Evolutionary conservation across 2,888 invertebrate species (phyloP), one percentile per base, ranked within the genome.

Genomic region (Drosophila lacicola): DNA sequence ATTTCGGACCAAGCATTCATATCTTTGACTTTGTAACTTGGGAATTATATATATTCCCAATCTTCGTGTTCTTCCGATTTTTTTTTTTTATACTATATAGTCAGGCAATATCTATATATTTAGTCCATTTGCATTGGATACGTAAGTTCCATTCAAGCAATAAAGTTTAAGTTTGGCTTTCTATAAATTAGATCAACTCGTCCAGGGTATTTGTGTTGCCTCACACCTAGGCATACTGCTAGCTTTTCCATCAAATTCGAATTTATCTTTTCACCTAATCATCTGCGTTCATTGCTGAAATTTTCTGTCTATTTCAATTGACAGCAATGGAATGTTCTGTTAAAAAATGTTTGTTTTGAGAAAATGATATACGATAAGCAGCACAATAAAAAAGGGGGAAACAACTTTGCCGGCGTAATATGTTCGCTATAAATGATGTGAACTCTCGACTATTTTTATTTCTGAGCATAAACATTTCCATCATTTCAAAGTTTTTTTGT

Each of bases 401-500:
- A n/a, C n/a, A 33, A 64, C 39, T 51, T 39, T 46, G 34, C 51
- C n/a, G n/a, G 36, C 42, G 19, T 45, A 42, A 37, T 50, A 42
- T 41, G 17, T 39, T 25, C 50, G 53, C 58, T 39, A 72, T 78
- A 73, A 73, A 64, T 72, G 41, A 56, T 67, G 37, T 45, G 53
- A 72, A 33, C 74, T 67, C 44, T 75, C 42, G 73, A 70, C 70
- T 61, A 76, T 65, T 74, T 74, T 57, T 76, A 65, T 61, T 63
- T 64, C 56, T 11, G 33, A 44, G 54, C 63, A 75, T 78, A 78
- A 75, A 75, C 78, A 78, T 78, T 60, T 71, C 53, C 51, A 74
- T 77, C 72, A 71, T 56, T 66, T 71, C 21, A 33, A 9, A 39
- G 10, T 54, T 54, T 10, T 45, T 58, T 36, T 56, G 42, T 55